Percentiles rank a stretch among this genome's conserved stretches.
phyloP scores from a whole-genome alignment of 2,888 invertebrate species.

The Notodonta dromedarius region DNA sequence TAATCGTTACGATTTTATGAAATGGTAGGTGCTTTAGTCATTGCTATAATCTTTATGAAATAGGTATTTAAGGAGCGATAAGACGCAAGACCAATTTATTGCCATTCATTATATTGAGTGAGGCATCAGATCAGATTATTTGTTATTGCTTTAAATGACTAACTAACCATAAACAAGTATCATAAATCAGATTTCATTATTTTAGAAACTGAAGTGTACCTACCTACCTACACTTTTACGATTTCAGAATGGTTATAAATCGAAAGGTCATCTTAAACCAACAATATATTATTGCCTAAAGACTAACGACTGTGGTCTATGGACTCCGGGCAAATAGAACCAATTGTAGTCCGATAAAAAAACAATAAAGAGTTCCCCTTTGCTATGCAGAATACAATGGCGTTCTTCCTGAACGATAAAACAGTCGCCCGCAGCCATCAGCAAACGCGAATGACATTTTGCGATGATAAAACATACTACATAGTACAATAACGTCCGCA shows the following conservation, averaged over 20 bases:
- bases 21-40: neutral
- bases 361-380: slow-evolving; percentile 41
- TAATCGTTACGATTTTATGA: too few species aligned
- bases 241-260: neutral
- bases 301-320: neutral
- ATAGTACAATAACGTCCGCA: slow-evolving; percentile 42
- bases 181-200: too few species aligned
- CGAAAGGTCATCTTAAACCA: neutral
- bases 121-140: too few species aligned
- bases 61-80: neutral
- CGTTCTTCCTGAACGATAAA: slow-evolving; percentile 50
- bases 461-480: slow-evolving; percentile 46
- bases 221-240: too few species aligned
- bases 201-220: too few species aligned
- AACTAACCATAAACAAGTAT: too few species aligned
- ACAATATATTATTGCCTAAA: slow-evolving; percentile 11
- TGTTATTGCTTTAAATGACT: too few species aligned
- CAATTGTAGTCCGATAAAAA: slow-evolving; percentile 46
- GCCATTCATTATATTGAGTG: neutral
- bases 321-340: slow-evolving; percentile 34
- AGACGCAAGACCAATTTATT: neutral
- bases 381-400: slow-evolving; percentile 44
- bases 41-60: neutral
- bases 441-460: slow-evolving; percentile 46
- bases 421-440: slow-evolving; percentile 44